Percentiles rank a stretch among this genome's conserved stretches.
Conservation (phyloP, 2,113 vertebrate species). For the Syngnathoides biaculeatus region DNA sequence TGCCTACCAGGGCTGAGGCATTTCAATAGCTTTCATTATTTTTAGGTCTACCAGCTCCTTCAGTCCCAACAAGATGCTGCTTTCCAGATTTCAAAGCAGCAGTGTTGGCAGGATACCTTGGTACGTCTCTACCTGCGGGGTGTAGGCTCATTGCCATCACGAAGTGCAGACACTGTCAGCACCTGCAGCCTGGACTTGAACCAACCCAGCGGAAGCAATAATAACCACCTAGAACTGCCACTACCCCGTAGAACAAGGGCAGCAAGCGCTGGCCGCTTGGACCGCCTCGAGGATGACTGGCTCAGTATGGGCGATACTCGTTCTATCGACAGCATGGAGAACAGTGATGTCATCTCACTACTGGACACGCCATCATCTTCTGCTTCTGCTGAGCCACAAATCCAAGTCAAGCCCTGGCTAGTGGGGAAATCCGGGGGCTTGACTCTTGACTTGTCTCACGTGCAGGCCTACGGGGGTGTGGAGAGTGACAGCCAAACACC, state of each 20-base stretch:
- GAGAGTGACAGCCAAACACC: conserved; percentile 82
- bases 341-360: conserved; percentile 74
- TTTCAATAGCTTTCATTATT: conserved; percentile 19
- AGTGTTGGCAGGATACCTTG: conserved; percentile 95
- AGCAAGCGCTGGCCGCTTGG: conserved; percentile 60
- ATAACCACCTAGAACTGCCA: conserved; percentile 60
- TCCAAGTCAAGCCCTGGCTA: conserved; percentile 75
- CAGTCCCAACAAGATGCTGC: conserved; percentile 86
- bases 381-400: conserved; percentile 62
- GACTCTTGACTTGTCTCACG: conserved; percentile 83
- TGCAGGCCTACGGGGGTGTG: conserved; percentile 76
- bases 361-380: conserved; percentile 69
- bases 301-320: conserved; percentile 77
- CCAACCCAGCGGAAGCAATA: conserved; percentile 22
- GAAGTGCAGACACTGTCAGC: conserved; percentile 63
- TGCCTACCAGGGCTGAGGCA: not conserved
- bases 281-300: conserved; percentile 62
- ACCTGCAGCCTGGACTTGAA: conserved; percentile 67
- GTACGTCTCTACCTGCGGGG: conserved; percentile 83
- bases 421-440: conserved; percentile 76
- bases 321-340: conserved; percentile 78
- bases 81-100: conserved; percentile 84
- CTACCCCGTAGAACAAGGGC: conserved; percentile 54
- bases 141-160: conserved; percentile 36
- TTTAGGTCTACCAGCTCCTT: conserved; percentile 86